Percentiles rank a stretch among this genome's conserved stretches.
phyloP scores from a whole-genome alignment of 2,888 invertebrate genomes.

The Leucophora obtusa region DNA sequence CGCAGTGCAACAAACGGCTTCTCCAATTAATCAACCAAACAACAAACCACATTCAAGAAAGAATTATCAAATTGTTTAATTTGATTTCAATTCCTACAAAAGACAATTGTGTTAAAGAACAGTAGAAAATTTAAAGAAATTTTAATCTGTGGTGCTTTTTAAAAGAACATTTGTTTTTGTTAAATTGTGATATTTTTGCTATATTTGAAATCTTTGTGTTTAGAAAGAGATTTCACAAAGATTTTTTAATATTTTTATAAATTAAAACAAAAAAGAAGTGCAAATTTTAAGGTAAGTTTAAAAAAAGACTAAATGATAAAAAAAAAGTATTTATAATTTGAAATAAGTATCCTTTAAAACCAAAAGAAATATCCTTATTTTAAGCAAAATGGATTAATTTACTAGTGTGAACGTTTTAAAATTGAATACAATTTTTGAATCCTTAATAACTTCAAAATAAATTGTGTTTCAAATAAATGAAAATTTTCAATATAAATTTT shows the following conservation, averaged over 20 bases:
- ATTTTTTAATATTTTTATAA: conserved; percentile 44
- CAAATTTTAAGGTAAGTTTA: conserved; percentile 63
- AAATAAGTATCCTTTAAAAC: background rate
- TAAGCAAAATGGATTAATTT: background rate
- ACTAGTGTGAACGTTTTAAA: too few species aligned
- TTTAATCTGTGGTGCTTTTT: conserved; percentile 42
- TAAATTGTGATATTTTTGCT: conserved; percentile 58
- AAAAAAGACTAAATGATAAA: background rate
- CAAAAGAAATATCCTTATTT: background rate
- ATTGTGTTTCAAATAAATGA: too few species aligned
- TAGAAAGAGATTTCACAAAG: conserved; percentile 32
- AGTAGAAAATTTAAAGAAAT: conserved; percentile 38
- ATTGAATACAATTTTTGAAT: too few species aligned
- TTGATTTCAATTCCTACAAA: conserved; percentile 28
- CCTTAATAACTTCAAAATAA: too few species aligned
- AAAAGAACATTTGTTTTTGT: conserved; percentile 3
- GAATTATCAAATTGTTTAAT: conserved; percentile 34
- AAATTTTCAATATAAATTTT: too few species aligned
- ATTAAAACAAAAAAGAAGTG: conserved; percentile 49
- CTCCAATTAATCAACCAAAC: conserved; percentile 44
- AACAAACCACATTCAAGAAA: conserved; percentile 51
- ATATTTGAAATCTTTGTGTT: conserved; percentile 53
- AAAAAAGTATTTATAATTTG: background rate
- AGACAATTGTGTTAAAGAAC: conserved; percentile 29
- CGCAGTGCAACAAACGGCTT: conserved; percentile 65